Evolutionary conservation across 1,140 invertebrate genomes (phyloP).

Genomic region (Drosophila eugracilis): DNA sequence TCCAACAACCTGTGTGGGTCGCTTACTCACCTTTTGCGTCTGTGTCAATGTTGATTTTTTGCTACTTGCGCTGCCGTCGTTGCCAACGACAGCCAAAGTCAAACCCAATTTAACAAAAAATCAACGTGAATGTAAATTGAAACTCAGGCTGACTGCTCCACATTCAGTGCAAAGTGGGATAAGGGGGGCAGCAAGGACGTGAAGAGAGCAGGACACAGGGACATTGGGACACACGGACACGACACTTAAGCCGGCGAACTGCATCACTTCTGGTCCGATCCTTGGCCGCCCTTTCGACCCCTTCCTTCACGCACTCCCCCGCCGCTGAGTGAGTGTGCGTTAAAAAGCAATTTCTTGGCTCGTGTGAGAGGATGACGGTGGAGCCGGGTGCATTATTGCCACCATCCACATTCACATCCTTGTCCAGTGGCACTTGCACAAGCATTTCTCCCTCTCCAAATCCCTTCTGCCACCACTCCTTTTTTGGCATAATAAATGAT

Average conservation of each 20-base stretch:
- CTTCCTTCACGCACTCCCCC: neutral
- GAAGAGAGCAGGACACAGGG: constrained; percentile 4
- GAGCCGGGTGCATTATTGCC: constrained; percentile 20
- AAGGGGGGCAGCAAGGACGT: neutral
- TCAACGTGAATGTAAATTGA: constrained; percentile 80
- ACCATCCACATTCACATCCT: neutral
- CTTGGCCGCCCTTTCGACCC: constrained; percentile 1
- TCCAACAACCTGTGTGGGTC: constrained; percentile 5
- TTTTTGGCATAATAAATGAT: constrained; percentile 79
- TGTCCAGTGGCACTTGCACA: constrained; percentile 7
- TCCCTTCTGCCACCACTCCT: too few species aligned
- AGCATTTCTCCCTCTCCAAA: constrained; percentile 35
- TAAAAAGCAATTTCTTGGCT: constrained; percentile 75
- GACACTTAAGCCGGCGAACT: constrained; percentile 39
- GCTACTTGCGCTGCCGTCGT: constrained; percentile 40
- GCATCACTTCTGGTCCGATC: constrained; percentile 31
- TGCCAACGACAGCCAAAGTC: constrained; percentile 64
- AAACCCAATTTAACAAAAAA: constrained; percentile 81
- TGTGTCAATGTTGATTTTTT: constrained; percentile 75
- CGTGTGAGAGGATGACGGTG: constrained; percentile 16
- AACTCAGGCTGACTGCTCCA: constrained; percentile 48
- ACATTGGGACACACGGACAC: constrained; percentile 25
- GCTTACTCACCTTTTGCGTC: constrained; percentile 48
- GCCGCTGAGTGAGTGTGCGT: constrained; percentile 46
- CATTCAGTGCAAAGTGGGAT: neutral